These are phyloP conservation scores for Rhabditophanes sp. DNA, from an alignment of 2,888 invertebrate genomes.

Conservation along the genomic window DNA sequence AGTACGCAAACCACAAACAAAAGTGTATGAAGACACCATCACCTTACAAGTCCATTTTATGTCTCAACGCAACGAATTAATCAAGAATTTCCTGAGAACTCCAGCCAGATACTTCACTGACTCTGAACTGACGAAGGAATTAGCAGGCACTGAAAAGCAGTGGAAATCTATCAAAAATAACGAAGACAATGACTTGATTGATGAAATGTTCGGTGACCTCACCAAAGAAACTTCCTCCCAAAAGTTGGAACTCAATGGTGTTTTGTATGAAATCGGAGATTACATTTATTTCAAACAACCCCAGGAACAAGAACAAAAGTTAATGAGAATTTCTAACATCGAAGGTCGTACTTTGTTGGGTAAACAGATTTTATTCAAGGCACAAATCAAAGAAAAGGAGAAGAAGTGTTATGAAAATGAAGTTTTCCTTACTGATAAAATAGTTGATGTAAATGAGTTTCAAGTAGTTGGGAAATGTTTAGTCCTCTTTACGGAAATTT, in stretches of 20 bases:
- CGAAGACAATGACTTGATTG: no score
- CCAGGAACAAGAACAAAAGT: slow-evolving; percentile 37
- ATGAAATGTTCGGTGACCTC: no score
- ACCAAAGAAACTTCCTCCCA: no score
- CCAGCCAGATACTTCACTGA: slow-evolving; percentile 69
- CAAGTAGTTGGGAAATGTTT: slow-evolving; percentile 74
- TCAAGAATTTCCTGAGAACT: slow-evolving; percentile 65
- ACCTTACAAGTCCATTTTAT: slow-evolving; percentile 82
- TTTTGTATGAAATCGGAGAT: no score
- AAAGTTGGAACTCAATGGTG: no score
- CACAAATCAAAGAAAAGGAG: not conserved
- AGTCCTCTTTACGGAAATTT: slow-evolving; percentile 83
- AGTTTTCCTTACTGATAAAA: slow-evolving; percentile 81
- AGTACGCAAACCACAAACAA: slow-evolving; percentile 5
- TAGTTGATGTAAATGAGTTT: slow-evolving; percentile 65
- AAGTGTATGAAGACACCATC: slow-evolving; percentile 78
- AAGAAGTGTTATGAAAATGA: slow-evolving; percentile 11
- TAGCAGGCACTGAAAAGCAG: slow-evolving; percentile 12
- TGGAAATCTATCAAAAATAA: no score
- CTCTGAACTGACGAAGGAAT: slow-evolving; percentile 57
- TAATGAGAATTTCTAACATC: slow-evolving; percentile 55
- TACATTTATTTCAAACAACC: slow-evolving; percentile 13
- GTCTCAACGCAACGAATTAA: slow-evolving; percentile 55
- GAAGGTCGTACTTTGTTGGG: no score
- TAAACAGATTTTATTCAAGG: not conserved